Evolutionary conservation across 1,140 invertebrate genomes (phyloP).

Genomic region (Dendroctonus ponderosae): DNA sequence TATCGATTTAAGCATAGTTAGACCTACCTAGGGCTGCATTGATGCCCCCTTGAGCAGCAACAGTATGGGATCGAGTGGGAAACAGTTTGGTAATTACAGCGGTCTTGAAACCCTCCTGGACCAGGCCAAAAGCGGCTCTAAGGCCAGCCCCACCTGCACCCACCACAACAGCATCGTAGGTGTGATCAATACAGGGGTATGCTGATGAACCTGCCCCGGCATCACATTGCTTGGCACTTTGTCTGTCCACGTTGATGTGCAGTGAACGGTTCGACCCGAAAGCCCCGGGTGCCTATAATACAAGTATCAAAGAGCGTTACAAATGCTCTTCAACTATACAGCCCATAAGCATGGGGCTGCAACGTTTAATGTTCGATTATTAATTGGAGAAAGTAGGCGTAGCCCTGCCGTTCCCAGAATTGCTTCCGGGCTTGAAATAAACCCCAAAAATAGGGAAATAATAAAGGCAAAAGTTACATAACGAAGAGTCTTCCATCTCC

Average conservation of each 20-base stretch:
- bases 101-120: conserved; percentile 85
- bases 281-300: neutral
- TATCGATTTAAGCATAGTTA: no score
- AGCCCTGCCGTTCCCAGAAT: neutral
- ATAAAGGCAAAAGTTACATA: conserved; percentile 31
- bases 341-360: no score
- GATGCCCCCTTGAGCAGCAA: conserved; percentile 91
- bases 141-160: conserved; percentile 91
- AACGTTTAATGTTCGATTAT: no score
- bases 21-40: conserved; percentile 71
- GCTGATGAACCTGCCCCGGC: conserved; percentile 46
- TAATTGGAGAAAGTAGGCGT: neutral
- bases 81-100: conserved; percentile 94
- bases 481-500: conserved; percentile 18
- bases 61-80: conserved; percentile 88
- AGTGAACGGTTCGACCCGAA: conserved; percentile 25
- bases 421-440: neutral
- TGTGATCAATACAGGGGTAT: conserved; percentile 80
- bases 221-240: conserved; percentile 34
- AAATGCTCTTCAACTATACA: no score
- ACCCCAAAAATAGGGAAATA: conserved; percentile 12
- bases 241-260: conserved; percentile 38
- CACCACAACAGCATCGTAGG: conserved; percentile 89
- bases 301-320: neutral
- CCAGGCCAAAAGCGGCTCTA: conserved; percentile 86